A percentile compares a stretch with the other conserved stretches of the same genome.
Evolutionary conservation across 1,140 invertebrate genomes (phyloP).

Genomic region (Paraescarpia echinospica): DNA sequence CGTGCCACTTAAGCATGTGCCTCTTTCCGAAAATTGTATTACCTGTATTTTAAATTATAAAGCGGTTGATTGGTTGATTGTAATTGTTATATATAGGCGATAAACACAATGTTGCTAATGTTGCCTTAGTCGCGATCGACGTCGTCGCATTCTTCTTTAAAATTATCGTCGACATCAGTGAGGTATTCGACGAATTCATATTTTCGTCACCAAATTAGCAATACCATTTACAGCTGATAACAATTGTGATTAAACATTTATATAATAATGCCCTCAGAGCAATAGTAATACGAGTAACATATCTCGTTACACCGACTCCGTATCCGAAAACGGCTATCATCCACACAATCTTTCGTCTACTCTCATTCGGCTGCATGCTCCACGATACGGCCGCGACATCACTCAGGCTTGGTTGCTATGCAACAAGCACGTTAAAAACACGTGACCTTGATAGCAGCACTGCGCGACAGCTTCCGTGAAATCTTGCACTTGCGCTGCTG

Average conservation of each 20-base stretch:
- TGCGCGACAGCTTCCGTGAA: neutral
- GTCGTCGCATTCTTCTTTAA: neutral
- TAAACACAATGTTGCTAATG: neutral
- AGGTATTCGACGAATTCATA: neutral
- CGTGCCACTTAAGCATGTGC: too few species aligned
- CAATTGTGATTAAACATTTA: too few species aligned
- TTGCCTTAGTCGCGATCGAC: neutral
- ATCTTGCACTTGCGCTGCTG: neutral
- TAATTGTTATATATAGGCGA: neutral
- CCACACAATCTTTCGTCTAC: neutral
- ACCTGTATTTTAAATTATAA: too few species aligned
- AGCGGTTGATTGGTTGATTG: too few species aligned
- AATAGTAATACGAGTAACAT: neutral
- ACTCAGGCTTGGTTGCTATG: neutral
- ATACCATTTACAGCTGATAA: neutral
- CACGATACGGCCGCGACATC: neutral
- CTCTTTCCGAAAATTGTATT: too few species aligned
- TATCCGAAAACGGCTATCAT: neutral
- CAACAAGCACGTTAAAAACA: neutral
- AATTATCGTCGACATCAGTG: neutral
- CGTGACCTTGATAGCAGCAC: neutral
- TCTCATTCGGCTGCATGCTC: neutral
- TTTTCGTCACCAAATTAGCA: neutral
- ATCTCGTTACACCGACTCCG: neutral
- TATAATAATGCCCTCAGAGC: neutral